Conservation (phyloP, 2,797 vertebrate species). For the Tarsius wallacei region DNA sequence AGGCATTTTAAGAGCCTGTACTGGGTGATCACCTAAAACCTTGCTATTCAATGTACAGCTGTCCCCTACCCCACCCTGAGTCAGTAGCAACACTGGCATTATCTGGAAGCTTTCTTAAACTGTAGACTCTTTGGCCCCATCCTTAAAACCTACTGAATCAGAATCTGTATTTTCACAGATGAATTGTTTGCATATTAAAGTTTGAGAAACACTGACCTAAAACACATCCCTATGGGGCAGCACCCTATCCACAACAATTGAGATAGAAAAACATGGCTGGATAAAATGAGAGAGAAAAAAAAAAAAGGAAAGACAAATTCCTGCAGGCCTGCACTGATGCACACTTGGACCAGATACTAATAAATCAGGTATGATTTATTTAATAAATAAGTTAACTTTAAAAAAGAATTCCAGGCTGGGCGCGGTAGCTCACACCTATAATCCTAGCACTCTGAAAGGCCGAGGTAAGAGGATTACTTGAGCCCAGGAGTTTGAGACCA, state of each 20-base stretch:
- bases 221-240: not conserved
- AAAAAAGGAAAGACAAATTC: conserved; percentile 29
- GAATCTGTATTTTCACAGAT: conserved; percentile 55
- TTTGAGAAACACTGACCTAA: conserved; percentile 57
- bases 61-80: not conserved
- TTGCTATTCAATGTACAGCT: not conserved
- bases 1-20: not conserved
- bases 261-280: not conserved
- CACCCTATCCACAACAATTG: conserved; percentile 39
- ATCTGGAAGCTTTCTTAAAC: conserved; percentile 48
- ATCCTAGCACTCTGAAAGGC: too few relatives aligned
- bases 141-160: conserved; percentile 23
- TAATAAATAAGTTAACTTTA: conserved; percentile 39
- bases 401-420: conserved; percentile 33
- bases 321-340: not conserved
- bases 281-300: not conserved
- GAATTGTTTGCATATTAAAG: conserved; percentile 17
- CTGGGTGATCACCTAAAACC: not conserved
- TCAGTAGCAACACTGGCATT: not conserved
- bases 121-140: not conserved
- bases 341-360: conserved; percentile 34
- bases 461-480: too few relatives aligned
- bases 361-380: not conserved
- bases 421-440: too few relatives aligned
- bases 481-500: too few relatives aligned